Evolutionary conservation across 2,797 vertebrate species (phyloP), one percentile per base, ranked within the genome.

Genomic region (Oreonectes daqikongensis): DNA sequence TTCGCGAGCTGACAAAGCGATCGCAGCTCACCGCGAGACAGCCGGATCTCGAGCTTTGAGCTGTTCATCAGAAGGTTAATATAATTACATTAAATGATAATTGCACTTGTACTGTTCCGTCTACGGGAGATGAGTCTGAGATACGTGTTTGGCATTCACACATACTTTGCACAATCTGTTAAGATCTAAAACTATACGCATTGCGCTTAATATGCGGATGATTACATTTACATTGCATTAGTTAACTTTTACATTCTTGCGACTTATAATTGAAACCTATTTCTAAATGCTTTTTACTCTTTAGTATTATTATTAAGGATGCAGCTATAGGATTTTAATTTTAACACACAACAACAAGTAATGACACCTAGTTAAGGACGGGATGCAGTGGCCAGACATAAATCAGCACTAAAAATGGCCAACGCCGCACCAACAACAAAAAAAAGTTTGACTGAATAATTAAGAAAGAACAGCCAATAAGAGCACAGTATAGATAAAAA

Each of bases 61-160:
- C 71, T 48, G 79, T 82, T 79, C 77, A 32, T 72, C 75, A 78
- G 63, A 67, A 80, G 74, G 83, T 84, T 83, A 80, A 84, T 71
- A 78, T 68, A 73, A 75, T 84, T 81, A 79, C 70, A 75, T 71
- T 72, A 52, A 44, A 70, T 65, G 59, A 50, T 77, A 57, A 67
- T 69, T 67, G 22, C 44, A 28, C 77, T 61, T 72, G 72, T 79
- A 59, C 59, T 60, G 30, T 81, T 73, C 77, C 20, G 79, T 75
- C 32, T 65, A 50, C n/a, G 53, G 59, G 71, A 78, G 76, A 73
- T 75, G 69, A 60, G 64, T 10, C 15, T 1, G 4, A 46, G 55
- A 61, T 48, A 63, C 14, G 64, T 52, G 79, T 66, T 64, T 40
- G 28, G 79, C 50, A 71, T 66, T n/a, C 24, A 38, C 52, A 69